A percentile compares a stretch with the other conserved stretches of the same genome.
Evolutionary conservation across 2,797 vertebrate species (phyloP).

Genomic region (Enteromius thamalakanensis): DNA sequence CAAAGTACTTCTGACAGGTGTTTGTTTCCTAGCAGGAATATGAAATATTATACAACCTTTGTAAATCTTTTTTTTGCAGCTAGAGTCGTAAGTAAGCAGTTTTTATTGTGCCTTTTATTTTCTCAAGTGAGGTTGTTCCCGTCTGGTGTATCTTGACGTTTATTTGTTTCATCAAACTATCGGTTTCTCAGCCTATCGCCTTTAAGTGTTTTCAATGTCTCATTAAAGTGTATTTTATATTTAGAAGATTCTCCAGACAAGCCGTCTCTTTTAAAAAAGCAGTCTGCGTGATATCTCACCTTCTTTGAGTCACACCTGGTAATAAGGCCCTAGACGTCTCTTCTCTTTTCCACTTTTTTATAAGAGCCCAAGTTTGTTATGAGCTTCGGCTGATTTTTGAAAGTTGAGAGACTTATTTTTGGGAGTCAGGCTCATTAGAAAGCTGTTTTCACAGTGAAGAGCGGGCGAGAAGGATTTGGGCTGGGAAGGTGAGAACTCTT

Average conservation of each 20-base stretch:
- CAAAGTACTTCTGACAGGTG: conserved; percentile 6
- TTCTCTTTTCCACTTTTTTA: not conserved
- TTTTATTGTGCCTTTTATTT: conserved; percentile 10
- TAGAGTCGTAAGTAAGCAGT: not conserved
- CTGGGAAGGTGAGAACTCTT: not conserved
- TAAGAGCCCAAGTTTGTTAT: not conserved
- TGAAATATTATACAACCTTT: not conserved
- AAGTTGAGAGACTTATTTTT: conserved; percentile 2
- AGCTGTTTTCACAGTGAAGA: not conserved
- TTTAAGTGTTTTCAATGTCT: not conserved
- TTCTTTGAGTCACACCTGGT: not conserved
- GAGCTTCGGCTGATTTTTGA: not conserved
- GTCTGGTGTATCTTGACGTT: not conserved
- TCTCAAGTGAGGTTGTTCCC: not conserved
- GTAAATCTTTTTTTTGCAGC: not conserved
- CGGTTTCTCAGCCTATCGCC: not conserved
- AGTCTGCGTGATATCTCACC: not conserved
- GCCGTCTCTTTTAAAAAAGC: not conserved
- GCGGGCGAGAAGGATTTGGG: not conserved
- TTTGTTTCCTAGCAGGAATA: not conserved
- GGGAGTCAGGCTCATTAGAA: not conserved
- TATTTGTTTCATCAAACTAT: not conserved
- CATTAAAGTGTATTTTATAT: not conserved
- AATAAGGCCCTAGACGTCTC: not conserved
- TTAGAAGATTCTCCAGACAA: not conserved